These are phyloP conservation scores for Atta cephalotes DNA, from an alignment of 1,140 invertebrate species.

Conservation along the genomic window DNA sequence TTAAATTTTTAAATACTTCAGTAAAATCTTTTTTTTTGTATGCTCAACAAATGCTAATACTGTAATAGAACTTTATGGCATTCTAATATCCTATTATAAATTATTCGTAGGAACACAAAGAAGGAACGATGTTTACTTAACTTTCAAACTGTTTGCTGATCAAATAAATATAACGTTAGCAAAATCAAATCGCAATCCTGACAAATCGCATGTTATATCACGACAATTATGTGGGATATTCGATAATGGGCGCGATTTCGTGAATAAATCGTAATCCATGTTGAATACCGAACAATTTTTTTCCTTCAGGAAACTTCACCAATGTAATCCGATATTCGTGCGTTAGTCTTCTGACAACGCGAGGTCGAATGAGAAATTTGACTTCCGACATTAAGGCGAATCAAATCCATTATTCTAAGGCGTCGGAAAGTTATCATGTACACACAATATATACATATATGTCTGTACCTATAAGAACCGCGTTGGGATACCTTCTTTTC, in stretches of 20 bases:
- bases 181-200: constrained; percentile 9
- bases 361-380: constrained; percentile 13
- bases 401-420: constrained; percentile 49
- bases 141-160: constrained; percentile 58
- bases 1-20: too few relatives aligned
- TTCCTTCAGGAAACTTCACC: background rate
- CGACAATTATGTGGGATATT: constrained; percentile 10
- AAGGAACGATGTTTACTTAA: constrained; percentile 60
- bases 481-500: constrained; percentile 15
- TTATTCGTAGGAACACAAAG: constrained; percentile 58
- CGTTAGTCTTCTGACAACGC: constrained; percentile 9
- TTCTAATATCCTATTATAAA: constrained; percentile 68
- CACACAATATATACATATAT: constrained; percentile 1
- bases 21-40: too few relatives aligned
- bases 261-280: background rate
- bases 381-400: constrained; percentile 54
- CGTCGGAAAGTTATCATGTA: constrained; percentile 30
- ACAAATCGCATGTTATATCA: constrained; percentile 21
- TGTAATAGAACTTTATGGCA: constrained; percentile 31
- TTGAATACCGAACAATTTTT: constrained; percentile 8
- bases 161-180: constrained; percentile 35
- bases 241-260: constrained; percentile 19
- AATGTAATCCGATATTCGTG: constrained; percentile 40
- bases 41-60: constrained; percentile 38
- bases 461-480: background rate